Conservation (phyloP, 2,797 vertebrate genomes). For the Botia kubotai region DNA sequence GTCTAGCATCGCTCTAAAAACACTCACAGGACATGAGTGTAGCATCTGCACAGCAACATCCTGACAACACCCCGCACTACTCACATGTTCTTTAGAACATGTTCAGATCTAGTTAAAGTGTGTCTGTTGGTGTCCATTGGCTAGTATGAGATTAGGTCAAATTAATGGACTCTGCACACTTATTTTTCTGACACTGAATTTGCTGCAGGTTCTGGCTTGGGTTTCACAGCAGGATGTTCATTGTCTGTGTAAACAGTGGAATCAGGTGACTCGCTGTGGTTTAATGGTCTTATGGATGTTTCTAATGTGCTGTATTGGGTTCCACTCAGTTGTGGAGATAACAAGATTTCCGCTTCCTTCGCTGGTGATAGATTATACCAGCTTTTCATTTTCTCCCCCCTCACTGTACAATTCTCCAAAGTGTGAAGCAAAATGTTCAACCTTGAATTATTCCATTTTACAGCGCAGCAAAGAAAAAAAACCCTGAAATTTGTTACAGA, state of each 20-base stretch:
- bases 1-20: neutral
- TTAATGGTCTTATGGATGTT: neutral
- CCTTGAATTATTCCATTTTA: slow-evolving; percentile 75
- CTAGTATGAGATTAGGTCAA: neutral
- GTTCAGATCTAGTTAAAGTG: no score
- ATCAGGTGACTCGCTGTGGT: slow-evolving; percentile 13
- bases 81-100: no score
- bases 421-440: slow-evolving; percentile 71
- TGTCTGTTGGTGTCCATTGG: neutral
- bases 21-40: no score
- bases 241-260: neutral
- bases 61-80: neutral
- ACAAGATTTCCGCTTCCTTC: slow-evolving; percentile 53
- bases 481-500: slow-evolving; percentile 72
- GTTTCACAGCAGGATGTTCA: neutral
- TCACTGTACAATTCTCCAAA: slow-evolving; percentile 73
- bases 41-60: neutral
- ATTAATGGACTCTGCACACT: neutral
- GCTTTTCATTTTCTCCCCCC: slow-evolving; percentile 70
- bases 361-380: slow-evolving; percentile 53
- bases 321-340: slow-evolving; percentile 43
- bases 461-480: slow-evolving; percentile 32
- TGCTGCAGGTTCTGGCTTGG: neutral
- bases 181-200: neutral
- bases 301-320: slow-evolving; percentile 1